Percentiles rank a stretch among this genome's conserved stretches.
These are phyloP conservation scores for Nysson spinosus DNA, from an alignment of 2,888 invertebrate genomes.

Conservation along the genomic window DNA sequence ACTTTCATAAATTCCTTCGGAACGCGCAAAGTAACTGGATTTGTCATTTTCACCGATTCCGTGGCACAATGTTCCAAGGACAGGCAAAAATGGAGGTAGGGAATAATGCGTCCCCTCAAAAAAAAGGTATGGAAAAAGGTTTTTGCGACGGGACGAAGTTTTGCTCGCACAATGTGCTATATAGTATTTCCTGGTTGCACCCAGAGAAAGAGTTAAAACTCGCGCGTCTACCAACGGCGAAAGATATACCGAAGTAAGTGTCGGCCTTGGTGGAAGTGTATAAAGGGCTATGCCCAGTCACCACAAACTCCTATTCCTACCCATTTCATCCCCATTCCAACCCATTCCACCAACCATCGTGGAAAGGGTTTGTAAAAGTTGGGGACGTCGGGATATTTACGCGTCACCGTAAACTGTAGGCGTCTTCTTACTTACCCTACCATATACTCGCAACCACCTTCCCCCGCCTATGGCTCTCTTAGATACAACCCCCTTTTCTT, in stretches of 20 bases:
- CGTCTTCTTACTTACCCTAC: constrained; percentile 64
- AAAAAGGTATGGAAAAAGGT: constrained; percentile 45
- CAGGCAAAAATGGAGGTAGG: constrained; percentile 8
- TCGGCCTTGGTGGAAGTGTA: constrained; percentile 63
- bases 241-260: constrained; percentile 62
- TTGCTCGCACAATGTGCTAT: constrained; percentile 63
- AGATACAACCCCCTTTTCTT: constrained; percentile 40
- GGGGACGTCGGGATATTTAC: constrained; percentile 72
- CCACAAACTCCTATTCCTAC: constrained; percentile 59
- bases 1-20: no score
- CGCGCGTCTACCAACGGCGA: constrained; percentile 40
- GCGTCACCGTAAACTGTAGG: constrained; percentile 70
- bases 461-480: constrained; percentile 7
- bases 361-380: constrained; percentile 72
- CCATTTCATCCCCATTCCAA: constrained; percentile 29
- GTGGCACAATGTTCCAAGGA: no score
- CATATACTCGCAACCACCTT: constrained; percentile 42
- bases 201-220: constrained; percentile 67
- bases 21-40: no score
- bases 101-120: no score
- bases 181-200: constrained; percentile 63
- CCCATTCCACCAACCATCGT: constrained; percentile 21
- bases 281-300: constrained; percentile 62
- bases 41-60: no score
- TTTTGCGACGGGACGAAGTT: constrained; percentile 60